Conservation (phyloP, 2,113 vertebrate species). For the Melozone crissalis region DNA sequence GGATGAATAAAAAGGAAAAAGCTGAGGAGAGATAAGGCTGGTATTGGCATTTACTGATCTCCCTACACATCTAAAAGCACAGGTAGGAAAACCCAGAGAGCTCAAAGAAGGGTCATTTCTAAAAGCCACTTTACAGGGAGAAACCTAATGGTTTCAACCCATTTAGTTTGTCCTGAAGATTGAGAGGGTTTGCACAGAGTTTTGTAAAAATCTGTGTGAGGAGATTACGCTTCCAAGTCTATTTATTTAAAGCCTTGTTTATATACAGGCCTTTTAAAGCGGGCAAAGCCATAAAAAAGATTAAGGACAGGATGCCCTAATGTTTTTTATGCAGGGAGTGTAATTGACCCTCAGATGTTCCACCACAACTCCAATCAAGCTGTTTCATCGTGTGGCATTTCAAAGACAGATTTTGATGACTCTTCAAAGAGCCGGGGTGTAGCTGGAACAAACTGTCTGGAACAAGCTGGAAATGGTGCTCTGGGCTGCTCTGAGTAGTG, state of each 20-base stretch:
- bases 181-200: slow-evolving; percentile 17
- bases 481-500: neutral
- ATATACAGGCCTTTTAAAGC: slow-evolving; percentile 26
- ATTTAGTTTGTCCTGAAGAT: slow-evolving; percentile 24
- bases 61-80: slow-evolving; percentile 14
- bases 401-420: neutral
- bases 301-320: slow-evolving; percentile 10
- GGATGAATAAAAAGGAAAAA: neutral
- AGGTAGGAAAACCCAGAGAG: neutral
- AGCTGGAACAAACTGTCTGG: neutral
- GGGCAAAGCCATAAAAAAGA: slow-evolving; percentile 38
- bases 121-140: slow-evolving; percentile 31
- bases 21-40: neutral
- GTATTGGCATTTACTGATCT: neutral
- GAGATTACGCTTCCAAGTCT: slow-evolving; percentile 18
- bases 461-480: neutral
- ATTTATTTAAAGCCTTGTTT: slow-evolving; percentile 54
- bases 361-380: neutral
- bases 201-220: slow-evolving; percentile 2
- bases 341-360: slow-evolving; percentile 10
- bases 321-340: neutral
- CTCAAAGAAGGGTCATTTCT: neutral
- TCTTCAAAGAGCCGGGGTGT: neutral
- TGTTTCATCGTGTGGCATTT: neutral
- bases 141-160: neutral